Evolutionary conservation across 2,797 vertebrate genomes (phyloP), one percentile per base, ranked within the genome.

Genomic region (Chloroceryle amazona): DNA sequence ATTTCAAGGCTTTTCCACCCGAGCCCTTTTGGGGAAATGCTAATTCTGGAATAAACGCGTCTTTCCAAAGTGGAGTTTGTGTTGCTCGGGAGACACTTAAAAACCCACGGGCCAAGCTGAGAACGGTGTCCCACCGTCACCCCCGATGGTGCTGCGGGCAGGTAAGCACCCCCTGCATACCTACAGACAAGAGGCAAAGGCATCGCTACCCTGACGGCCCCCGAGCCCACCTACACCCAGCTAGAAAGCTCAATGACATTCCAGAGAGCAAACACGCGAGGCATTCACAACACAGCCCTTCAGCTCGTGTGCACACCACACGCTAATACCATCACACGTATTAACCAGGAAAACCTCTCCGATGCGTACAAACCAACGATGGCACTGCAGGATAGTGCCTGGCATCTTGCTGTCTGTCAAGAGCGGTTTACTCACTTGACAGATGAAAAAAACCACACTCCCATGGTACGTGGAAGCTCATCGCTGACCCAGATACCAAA

Each of bases 151-250:
- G 63, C 58, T 55, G 31, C 76, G 11, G n/a, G 52, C 2, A 13
- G 41, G 52, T 10, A 16, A 71, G 49, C 70, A 31, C 33, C 66
- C 82, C 74, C 84, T 12, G 67, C 47, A 8, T 0, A 15, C 3
- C 1, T 0, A 17, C 0, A 20, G 46, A 4, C 26, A 18, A 28
- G 68, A 4, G 1, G 11, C 80, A 54, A 60, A 33, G 42, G 58
- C 25, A 15, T 12, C 11, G 1, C 67, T 23, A 29, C 11, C 60
- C 76, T 3, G 21, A 13, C 41, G 4, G 20, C 2, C 12, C 66
- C 51, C 2, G 1, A 26, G 41, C 52, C 44, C 31, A 21, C 54
- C 61, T 10, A 49, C 74, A 28, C 58, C 66, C 9, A 29, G 41
- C 21, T 1, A 73, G 26, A n/a, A 41, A 83, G 18, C 14, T 31